Evolutionary conservation across 1,140 invertebrate genomes (phyloP).

Genomic region (Phortica variegata): DNA sequence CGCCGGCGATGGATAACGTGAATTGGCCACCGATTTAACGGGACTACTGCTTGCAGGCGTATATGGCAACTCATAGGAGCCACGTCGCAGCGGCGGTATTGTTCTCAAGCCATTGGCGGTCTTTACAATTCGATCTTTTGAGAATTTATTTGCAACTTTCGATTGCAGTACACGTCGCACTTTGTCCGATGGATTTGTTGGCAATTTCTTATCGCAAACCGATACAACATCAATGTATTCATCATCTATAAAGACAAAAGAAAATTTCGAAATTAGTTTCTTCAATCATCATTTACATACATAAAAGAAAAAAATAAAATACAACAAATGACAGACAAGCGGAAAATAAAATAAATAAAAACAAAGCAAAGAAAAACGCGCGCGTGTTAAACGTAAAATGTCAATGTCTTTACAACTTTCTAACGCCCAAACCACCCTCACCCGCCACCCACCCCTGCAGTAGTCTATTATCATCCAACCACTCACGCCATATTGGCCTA

Average conservation of each 20-base stretch:
- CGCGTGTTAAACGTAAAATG: no score
- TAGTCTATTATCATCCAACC: no score
- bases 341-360: no score
- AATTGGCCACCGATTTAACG: conserved; percentile 43
- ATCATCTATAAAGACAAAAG: conserved; percentile 62
- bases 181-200: conserved; percentile 64
- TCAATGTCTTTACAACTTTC: no score
- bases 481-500: no score
- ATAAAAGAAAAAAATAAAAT: neutral
- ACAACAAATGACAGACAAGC: no score
- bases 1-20: conserved; percentile 37
- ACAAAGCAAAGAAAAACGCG: no score
- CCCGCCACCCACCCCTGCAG: no score
- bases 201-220: conserved; percentile 63
- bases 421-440: no score
- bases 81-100: conserved; percentile 22
- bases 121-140: conserved; percentile 21
- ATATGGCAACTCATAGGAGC: conserved; percentile 35
- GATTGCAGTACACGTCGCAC: conserved; percentile 66
- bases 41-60: conserved; percentile 52
- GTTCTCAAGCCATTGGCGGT: conserved; percentile 19
- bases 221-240: conserved; percentile 83
- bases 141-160: conserved; percentile 43
- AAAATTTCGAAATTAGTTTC: no score
- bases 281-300: conserved; percentile 1